phyloP scores from a whole-genome alignment of 2,888 invertebrate species.

The Tinea semifulvella region DNA sequence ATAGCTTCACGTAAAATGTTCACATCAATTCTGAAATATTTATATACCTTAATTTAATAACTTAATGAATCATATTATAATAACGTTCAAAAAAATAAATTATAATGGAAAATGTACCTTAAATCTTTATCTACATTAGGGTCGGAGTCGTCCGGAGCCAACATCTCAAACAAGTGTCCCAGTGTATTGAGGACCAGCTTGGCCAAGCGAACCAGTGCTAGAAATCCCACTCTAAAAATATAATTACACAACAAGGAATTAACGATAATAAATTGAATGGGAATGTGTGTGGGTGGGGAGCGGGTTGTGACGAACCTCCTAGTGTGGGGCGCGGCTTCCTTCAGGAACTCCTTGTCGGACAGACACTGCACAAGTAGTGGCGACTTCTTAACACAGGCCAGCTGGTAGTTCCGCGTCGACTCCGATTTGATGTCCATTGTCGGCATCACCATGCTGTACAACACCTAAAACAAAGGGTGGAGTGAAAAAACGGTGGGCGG shows the following conservation, averaged over 20 bases:
- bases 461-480: conserved; percentile 59
- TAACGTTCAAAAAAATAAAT: background rate
- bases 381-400: conserved; percentile 68
- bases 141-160: conserved; percentile 59
- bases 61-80: background rate
- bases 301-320: conserved; percentile 35
- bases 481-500: too few species aligned
- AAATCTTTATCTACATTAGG: conserved; percentile 46
- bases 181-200: conserved; percentile 90
- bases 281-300: too few species aligned
- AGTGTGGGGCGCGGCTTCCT: conserved; percentile 53
- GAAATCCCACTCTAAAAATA: conserved; percentile 77
- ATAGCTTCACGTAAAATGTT: conserved; percentile 83
- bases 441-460: conserved; percentile 93
- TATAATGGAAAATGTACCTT: conserved; percentile 33
- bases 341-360: conserved; percentile 57
- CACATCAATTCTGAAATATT: conserved; percentile 50
- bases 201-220: conserved; percentile 86
- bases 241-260: background rate
- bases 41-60: background rate
- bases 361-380: conserved; percentile 55
- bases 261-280: too few species aligned
- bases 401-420: conserved; percentile 65
- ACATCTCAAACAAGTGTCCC: conserved; percentile 78
- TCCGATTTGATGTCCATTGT: conserved; percentile 83